Conservation (phyloP, 2,888 invertebrate species). For the Tetranychus truncatus region DNA sequence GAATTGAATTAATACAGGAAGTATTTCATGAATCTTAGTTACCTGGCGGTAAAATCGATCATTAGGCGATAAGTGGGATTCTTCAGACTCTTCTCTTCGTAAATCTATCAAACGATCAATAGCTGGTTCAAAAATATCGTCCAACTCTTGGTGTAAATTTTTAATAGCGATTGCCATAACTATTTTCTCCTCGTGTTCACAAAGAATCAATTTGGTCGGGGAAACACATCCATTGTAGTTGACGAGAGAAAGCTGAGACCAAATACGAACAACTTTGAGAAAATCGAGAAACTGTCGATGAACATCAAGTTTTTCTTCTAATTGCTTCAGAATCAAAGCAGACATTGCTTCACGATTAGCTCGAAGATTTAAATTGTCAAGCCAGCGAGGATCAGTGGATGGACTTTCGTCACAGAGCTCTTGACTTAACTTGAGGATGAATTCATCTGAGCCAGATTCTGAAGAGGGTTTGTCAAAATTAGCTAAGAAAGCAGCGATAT, state of each 20-base stretch:
- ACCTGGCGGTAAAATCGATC: conserved; percentile 54
- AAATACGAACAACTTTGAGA: conserved; percentile 33
- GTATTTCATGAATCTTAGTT: conserved; percentile 43
- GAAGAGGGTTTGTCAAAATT: conserved; percentile 23
- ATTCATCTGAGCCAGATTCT: conserved; percentile 41
- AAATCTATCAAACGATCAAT: conserved; percentile 10
- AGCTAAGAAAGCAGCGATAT: neutral
- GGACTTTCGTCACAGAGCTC: conserved; percentile 72
- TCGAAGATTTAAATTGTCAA: conserved; percentile 33
- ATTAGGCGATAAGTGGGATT: conserved; percentile 42
- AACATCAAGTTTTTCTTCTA: conserved; percentile 69
- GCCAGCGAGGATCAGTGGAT: conserved; percentile 65
- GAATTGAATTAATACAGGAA: conserved; percentile 43
- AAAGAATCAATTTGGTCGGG: conserved; percentile 43
- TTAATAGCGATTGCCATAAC: conserved; percentile 52
- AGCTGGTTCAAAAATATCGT: conserved; percentile 15
- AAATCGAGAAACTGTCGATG: conserved; percentile 57
- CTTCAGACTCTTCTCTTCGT: neutral
- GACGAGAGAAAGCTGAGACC: conserved; percentile 31
- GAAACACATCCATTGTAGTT: conserved; percentile 31
- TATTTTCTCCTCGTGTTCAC: conserved; percentile 60
- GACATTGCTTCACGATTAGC: conserved; percentile 2
- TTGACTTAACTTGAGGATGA: conserved; percentile 48
- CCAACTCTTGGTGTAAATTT: conserved; percentile 37
- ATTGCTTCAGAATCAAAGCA: conserved; percentile 42